Base-by-base conservation (phyloP, 2,888 invertebrate species). In the Spodoptera littoralis region DNA sequence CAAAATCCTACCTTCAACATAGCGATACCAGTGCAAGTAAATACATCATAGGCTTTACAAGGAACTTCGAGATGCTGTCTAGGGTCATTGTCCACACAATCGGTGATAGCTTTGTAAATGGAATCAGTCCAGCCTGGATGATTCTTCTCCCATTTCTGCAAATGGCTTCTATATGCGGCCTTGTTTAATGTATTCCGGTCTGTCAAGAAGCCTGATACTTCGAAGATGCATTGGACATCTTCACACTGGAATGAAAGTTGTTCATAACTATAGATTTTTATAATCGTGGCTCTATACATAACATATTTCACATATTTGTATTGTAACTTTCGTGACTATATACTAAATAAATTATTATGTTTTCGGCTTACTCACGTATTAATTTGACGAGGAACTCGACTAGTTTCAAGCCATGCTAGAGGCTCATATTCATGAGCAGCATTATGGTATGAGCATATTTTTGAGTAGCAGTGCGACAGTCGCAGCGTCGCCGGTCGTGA, bases 21-120 rank as follows among this genome's bases (percentile, higher is more conserved):
- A 73, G 94, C 92, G 30, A 93, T 93, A 0, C 93, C 91, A 18
- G 94, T 93, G 62, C 94, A 94, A 24, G 92, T 87, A 57, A 94
- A 94, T 0, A 93, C 92, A 60, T 94, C 94, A 57, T 94, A 93
- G 0, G 93, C 92, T 51, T 85, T 89, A 77, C 94, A 94, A 1
- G 93, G 90, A 11, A 83, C 81, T 55, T 88, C 88, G 30, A 94
- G 72, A 57, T 93, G 89, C 66, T 94, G 93, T 36, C 93, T 84
- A 0, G 92, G 76, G 11, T 93, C 91, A 4, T 76, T 89, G 5
- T 94, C 90, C 0, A 94, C 88, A 50, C 94, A 94, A 64, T 94
- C 94, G 0, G 72, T 81, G 2, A 94, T 89, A 0, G 88, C 93
- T 50, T 88, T 90, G 11, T 92, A 86, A 1, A 92, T 80, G 0